Evolutionary conservation across 2,888 invertebrate species (phyloP), one percentile per base, ranked within the genome.

Genomic region (Brenthis ino): DNA sequence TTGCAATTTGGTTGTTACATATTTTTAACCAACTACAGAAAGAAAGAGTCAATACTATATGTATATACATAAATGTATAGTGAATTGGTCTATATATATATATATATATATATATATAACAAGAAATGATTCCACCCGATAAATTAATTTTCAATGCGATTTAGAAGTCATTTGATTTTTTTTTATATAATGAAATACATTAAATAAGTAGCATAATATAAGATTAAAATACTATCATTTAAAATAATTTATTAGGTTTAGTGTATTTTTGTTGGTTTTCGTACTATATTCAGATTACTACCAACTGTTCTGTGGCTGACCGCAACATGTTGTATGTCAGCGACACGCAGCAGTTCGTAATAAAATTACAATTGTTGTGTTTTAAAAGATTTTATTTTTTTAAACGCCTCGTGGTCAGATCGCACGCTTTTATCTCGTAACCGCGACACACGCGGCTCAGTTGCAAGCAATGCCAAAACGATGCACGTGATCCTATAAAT

Each of bases 301-400:
- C 55, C 63, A 64, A 55, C 55, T 51, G 55, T 64, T 60, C 64
- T 60, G 70, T 51, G 70, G 70, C 43, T 43, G n/a, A 67, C 70
- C 70, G 43, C 70, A 64, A 67, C 58, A 64, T 58, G 70, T 61
- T 63, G 56, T 64, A 58, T 43, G 60, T 67, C 64, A 51, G 58
- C 54, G 58, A 54, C 57, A 51, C 57, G 64, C 55, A 43, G 56
- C 20, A 48, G 67, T 8, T 47, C 28, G 58, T 60, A 64, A 60
- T 67, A 60, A 67, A 67, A 37, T 37, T 37, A 37, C 37, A 37
- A 8, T 8, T 8, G 8, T 37, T 37, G 2, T 8, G 8, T 8
- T 67, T 58, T 51, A 51, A 67, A 61, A 43, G 24, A 20, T 63
- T 67, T 57, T 63, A 67, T 67, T 56, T 67, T 57, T 63, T 67